These are phyloP conservation scores for Meghimatium bilineatum DNA, from an alignment of 2,888 invertebrate genomes.

Conservation along the genomic window DNA sequence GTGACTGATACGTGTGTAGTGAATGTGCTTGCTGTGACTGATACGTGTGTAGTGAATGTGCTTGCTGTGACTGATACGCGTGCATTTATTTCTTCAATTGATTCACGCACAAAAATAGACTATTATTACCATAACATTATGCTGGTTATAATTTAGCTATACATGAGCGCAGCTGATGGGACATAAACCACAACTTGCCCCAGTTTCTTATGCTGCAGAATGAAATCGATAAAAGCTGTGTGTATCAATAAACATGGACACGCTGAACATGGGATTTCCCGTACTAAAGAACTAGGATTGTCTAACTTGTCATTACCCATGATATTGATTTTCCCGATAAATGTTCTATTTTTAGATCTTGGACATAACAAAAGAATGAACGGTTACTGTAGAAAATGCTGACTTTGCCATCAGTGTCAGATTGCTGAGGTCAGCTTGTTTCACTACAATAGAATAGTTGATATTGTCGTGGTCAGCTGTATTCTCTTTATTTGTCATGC, in stretches of 20 bases:
- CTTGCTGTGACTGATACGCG: too few species aligned
- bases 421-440: not conserved
- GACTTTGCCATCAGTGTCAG: not conserved
- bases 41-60: too few species aligned
- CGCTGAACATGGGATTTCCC: not conserved
- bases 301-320: not conserved
- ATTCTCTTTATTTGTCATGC: too few species aligned
- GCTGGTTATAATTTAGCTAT: too few species aligned
- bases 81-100: too few species aligned
- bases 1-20: too few species aligned
- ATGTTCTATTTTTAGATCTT: not conserved
- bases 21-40: too few species aligned
- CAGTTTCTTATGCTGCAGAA: not conserved
- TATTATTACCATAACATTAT: too few species aligned
- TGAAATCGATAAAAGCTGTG: not conserved
- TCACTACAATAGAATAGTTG: not conserved
- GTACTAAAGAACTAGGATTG: not conserved
- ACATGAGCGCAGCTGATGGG: too few species aligned
- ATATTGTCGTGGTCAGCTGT: not conserved
- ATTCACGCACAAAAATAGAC: too few species aligned
- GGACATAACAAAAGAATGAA: not conserved
- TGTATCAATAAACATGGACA: not conserved
- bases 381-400: not conserved
- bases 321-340: not conserved
- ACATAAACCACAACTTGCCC: too few species aligned